phyloP scores from a whole-genome alignment of 2,797 vertebrate species.

The Enteromius anoplus region DNA sequence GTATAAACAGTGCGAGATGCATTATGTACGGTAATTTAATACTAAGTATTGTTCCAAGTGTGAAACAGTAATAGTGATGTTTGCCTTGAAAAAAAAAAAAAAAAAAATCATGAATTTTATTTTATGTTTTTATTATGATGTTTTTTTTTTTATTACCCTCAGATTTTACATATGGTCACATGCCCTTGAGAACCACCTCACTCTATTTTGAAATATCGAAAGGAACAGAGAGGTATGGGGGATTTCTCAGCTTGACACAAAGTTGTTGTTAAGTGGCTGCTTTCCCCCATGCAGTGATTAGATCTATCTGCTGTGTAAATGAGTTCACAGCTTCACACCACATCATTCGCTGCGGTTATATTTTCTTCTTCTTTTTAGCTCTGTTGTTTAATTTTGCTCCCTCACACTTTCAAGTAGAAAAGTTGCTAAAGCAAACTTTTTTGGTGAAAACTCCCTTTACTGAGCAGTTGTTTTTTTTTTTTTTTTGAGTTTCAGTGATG shows the following conservation, averaged over 20 bases:
- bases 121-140: not conserved
- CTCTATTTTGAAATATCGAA: slow-evolving; percentile 13
- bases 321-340: slow-evolving; percentile 50
- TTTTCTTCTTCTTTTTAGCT: not conserved
- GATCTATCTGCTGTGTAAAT: slow-evolving; percentile 56
- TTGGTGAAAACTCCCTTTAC: not conserved
- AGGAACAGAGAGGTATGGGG: slow-evolving; percentile 15
- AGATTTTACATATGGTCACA: not conserved
- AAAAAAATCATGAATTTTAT: not conserved
- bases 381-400: slow-evolving; percentile 11
- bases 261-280: slow-evolving; percentile 47
- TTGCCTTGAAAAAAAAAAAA: not conserved
- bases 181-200: slow-evolving; percentile 17
- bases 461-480: not conserved
- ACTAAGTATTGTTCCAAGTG: not conserved
- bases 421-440: slow-evolving; percentile 15
- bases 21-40: not conserved
- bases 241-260: slow-evolving; percentile 44
- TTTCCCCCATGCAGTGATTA: slow-evolving; percentile 44
- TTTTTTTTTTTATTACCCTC: not conserved
- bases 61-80: not conserved
- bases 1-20: not conserved
- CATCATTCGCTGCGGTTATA: not conserved
- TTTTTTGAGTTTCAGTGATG: slow-evolving; percentile 7
- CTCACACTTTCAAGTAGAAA: not conserved